A percentile compares a stretch with the other conserved stretches of the same genome.
These are phyloP conservation scores for Rugalucina vietnamica DNA, from an alignment of 2,888 invertebrate species.

Conservation along the genomic window DNA sequence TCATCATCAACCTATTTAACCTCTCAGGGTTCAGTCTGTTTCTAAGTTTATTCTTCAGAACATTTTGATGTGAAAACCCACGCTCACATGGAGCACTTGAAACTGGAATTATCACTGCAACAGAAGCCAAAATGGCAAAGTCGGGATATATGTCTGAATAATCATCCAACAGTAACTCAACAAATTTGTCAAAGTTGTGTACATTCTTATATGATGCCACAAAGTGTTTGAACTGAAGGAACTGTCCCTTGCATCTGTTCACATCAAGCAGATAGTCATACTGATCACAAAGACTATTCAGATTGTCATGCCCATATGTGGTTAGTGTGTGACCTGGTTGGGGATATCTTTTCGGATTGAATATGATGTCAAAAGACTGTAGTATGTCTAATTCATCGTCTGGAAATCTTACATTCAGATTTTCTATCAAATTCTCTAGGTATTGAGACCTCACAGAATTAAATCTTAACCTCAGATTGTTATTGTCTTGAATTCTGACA, in stretches of 20 bases:
- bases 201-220: constrained; percentile 12
- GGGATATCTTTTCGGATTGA: constrained; percentile 38
- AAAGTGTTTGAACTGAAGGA: constrained; percentile 34
- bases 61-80: constrained; percentile 46
- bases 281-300: background rate
- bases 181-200: constrained; percentile 3
- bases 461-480: constrained; percentile 30
- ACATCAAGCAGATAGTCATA: background rate
- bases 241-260: constrained; percentile 14
- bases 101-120: constrained; percentile 14
- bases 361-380: constrained; percentile 15
- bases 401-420: constrained; percentile 33
- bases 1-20: constrained; percentile 39
- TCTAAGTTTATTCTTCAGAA: constrained; percentile 46
- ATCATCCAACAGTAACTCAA: constrained; percentile 6
- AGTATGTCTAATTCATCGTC: constrained; percentile 25
- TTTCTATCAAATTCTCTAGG: constrained; percentile 23
- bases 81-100: constrained; percentile 30
- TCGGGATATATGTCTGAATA: constrained; percentile 19
- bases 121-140: background rate
- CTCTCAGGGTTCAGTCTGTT: constrained; percentile 54
- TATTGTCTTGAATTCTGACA: constrained; percentile 24
- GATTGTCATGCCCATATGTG: constrained; percentile 6
- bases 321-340: constrained; percentile 13
- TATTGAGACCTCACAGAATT: background rate